These are phyloP conservation scores for Eubucco bourcierii DNA, from an alignment of 2,113 vertebrate species.

Conservation along the genomic window DNA sequence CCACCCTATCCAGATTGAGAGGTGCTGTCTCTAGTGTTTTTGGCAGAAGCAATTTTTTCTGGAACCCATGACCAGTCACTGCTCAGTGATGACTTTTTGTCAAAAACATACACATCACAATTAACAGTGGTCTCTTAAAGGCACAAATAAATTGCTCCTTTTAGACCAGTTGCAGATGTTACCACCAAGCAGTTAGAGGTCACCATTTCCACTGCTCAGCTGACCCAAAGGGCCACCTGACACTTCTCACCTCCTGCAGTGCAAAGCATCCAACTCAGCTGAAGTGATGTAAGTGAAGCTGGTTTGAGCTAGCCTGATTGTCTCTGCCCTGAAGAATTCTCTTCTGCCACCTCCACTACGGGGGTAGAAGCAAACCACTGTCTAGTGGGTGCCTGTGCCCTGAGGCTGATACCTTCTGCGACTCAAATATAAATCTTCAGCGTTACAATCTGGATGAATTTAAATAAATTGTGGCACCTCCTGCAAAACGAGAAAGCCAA, in stretches of 20 bases:
- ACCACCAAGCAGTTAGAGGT: not conserved
- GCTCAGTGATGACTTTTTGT: not conserved
- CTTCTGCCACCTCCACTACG: not conserved
- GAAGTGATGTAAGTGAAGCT: not conserved
- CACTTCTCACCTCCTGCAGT: not conserved
- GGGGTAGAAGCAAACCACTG: not conserved
- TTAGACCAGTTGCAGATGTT: not conserved
- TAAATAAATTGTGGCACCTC: constrained; percentile 5
- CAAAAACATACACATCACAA: not conserved
- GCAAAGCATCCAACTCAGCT: not conserved
- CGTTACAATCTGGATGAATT: not conserved
- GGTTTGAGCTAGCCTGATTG: not conserved
- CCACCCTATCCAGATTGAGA: not conserved
- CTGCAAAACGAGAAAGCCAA: not conserved
- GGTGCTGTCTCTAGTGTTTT: not conserved
- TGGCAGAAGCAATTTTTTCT: not conserved
- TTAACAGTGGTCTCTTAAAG: not conserved
- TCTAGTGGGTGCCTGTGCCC: not conserved
- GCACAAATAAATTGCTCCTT: not conserved
- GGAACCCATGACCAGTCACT: not conserved
- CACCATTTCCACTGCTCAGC: not conserved
- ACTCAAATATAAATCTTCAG: not conserved
- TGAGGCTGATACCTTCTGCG: not conserved
- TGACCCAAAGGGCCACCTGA: not conserved
- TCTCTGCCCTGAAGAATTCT: not conserved